Conservation (phyloP, 2,888 invertebrate species). For the Acanthoscelides obtectus region DNA sequence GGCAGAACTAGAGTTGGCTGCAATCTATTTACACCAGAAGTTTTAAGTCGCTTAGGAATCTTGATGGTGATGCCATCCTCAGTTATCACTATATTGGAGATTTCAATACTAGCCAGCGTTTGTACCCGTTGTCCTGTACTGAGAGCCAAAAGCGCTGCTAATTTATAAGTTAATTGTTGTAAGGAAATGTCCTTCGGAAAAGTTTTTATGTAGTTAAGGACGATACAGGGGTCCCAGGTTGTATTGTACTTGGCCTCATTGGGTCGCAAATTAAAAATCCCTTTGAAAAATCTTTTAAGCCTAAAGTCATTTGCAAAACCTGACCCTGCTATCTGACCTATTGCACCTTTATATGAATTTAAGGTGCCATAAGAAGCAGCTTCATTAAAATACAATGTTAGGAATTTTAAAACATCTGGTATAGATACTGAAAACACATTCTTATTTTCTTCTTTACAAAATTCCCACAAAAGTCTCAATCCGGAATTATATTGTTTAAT, state of each 20-base stretch:
- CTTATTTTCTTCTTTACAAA: conserved; percentile 1
- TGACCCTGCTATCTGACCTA: no score
- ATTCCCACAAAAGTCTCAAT: neutral
- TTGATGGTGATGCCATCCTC: no score
- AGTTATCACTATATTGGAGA: neutral
- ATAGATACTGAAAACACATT: neutral
- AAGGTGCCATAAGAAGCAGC: conserved; percentile 18
- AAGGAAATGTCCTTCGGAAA: neutral
- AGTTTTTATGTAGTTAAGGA: conserved; percentile 9
- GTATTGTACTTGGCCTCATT: conserved; percentile 11
- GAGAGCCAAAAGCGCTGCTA: neutral
- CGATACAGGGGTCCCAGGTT: conserved; percentile 16
- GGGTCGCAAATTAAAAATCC: conserved; percentile 16
- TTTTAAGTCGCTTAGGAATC: no score
- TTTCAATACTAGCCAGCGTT: neutral
- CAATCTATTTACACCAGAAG: no score
- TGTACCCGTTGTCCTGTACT: neutral
- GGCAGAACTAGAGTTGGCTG: conserved; percentile 1
- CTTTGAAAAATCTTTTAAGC: no score
- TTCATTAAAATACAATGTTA: conserved; percentile 10
- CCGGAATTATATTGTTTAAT: no score
- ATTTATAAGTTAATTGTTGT: no score
- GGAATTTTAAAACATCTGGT: no score
- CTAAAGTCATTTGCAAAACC: no score
- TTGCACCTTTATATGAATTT: conserved; percentile 17